Evolutionary conservation across 2,797 vertebrate species (phyloP).

Genomic region (Rhinophrynus dorsalis): DNA sequence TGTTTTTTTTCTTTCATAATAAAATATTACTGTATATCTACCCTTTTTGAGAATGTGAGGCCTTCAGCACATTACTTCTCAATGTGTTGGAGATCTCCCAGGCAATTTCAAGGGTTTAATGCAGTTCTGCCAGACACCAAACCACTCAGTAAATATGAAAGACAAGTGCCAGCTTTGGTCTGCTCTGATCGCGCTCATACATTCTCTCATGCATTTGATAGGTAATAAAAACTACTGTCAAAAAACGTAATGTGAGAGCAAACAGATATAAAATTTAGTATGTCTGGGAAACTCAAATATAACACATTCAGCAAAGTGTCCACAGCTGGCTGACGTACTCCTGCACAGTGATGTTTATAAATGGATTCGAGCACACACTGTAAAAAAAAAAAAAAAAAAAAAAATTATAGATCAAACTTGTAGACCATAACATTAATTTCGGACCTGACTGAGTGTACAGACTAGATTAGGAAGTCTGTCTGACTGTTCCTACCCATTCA

Average conservation of each 20-base stretch:
- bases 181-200: too few relatives aligned
- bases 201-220: not conserved
- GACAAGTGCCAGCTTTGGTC: too few relatives aligned
- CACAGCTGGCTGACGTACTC: not conserved
- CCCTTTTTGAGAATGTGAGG: too few relatives aligned
- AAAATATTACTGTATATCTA: too few relatives aligned
- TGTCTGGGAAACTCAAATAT: constrained; percentile 16
- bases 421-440: constrained; percentile 13
- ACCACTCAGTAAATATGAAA: too few relatives aligned
- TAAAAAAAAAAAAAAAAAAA: not conserved
- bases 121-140: too few relatives aligned
- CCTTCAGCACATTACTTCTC: too few relatives aligned
- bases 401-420: not conserved
- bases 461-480: not conserved
- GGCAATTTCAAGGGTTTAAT: too few relatives aligned
- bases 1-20: too few relatives aligned
- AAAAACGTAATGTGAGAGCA: not conserved
- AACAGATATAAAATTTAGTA: not conserved
- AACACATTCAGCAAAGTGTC: not conserved
- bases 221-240: not conserved
- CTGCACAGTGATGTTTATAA: constrained; percentile 3
- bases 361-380: not conserved
- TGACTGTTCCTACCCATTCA: not conserved
- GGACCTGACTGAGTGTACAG: not conserved
- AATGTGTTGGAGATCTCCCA: too few relatives aligned